These are phyloP conservation scores for Parasteatoda tepidariorum DNA, from an alignment of 1,140 invertebrate genomes.

Conservation along the genomic window DNA sequence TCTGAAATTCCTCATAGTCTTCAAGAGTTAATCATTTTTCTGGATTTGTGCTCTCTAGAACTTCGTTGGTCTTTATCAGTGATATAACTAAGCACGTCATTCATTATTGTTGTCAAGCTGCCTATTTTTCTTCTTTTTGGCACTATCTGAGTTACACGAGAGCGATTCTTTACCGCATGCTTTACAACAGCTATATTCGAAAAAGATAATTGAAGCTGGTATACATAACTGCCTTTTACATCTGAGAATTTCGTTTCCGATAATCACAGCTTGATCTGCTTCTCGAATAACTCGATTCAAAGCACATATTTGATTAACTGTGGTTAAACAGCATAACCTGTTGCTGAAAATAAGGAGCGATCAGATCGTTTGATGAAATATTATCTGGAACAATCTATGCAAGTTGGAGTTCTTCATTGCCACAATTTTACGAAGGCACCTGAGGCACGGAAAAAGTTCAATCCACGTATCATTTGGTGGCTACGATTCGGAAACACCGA, in stretches of 20 bases:
- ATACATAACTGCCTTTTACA: background rate
- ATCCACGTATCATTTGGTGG: conserved; percentile 1
- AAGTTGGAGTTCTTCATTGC: background rate
- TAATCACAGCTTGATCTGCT: conserved; percentile 6
- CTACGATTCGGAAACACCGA: background rate
- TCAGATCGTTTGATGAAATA: background rate
- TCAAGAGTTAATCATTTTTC: background rate
- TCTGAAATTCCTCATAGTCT: background rate
- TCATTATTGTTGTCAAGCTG: background rate
- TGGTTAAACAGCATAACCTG: background rate
- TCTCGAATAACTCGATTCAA: background rate
- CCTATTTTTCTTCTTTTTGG: background rate
- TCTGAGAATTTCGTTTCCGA: background rate
- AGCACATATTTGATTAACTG: no score
- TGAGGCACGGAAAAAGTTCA: background rate
- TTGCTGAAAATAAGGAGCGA: background rate
- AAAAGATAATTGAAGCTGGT: background rate
- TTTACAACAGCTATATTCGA: background rate
- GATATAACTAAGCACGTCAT: background rate
- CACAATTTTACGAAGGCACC: background rate
- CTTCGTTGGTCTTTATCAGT: background rate
- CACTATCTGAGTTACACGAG: background rate
- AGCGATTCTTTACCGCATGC: background rate
- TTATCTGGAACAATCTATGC: background rate
- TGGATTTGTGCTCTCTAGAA: background rate